Evolutionary conservation across 2,113 vertebrate species (phyloP), one percentile per base, ranked within the genome.

Genomic region (Lonchura striata): DNA sequence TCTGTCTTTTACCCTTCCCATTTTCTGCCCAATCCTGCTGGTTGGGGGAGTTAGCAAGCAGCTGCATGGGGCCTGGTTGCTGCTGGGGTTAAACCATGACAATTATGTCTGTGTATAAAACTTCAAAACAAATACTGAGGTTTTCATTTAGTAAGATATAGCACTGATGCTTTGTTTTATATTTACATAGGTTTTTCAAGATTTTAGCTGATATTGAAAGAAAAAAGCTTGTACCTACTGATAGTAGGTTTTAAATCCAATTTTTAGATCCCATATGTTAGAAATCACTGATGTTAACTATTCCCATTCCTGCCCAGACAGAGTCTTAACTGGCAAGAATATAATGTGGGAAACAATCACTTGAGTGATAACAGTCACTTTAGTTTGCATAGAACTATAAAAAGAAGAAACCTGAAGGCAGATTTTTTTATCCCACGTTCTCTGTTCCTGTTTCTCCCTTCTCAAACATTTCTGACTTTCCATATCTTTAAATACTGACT

Each of bases 21-120:
- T 42, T 68, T 25, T 42, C 61, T 76, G 37, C 37, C 25, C 9
- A 9, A 0, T 18, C 11, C 53, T 50, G 17, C 31, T 21, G 52
- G 25, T 0, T 50, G 7, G 12, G 30, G 12, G 15, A n/a, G 30
- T 24, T 11, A 49, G 9, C 23, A 33, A 69, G 42, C 0, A 2
- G 9, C 54, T 50, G 19, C 2, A 0, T 19, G 24, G 12, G 24
- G 24, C 15, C 37, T 70, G 79, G 11, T 7, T 70, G 54, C 65
- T 2, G 9, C 6, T 76, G 22, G 22, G 31, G 5, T 50, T 68
- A 77, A 59, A 44, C 5, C 17, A 24, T 9, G 6, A 11, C 13
- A 66, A 5, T 2, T 20, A 63, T 13, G 2, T 9, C 49, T 24
- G 5, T 28, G 11, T 18, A 50, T 28, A 65, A 44, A 44, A 76